phyloP scores from a whole-genome alignment of 2,797 vertebrate species.

The Oreonectes daqikongensis region DNA sequence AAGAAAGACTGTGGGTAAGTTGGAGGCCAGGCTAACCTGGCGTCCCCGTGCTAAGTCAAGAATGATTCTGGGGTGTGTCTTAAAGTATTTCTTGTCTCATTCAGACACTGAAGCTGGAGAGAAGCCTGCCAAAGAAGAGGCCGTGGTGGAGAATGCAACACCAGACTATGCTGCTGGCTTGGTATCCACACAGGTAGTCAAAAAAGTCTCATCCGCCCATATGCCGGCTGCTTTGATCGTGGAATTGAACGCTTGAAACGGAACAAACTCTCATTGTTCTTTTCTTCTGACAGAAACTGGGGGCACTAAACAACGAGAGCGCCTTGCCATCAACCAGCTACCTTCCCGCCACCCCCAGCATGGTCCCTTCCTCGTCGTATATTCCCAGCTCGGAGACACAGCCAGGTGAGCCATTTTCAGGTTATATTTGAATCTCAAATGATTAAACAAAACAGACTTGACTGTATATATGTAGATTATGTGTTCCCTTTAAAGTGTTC shows the following conservation, averaged over 20 bases:
- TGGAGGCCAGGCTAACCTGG: not conserved
- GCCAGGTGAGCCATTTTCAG: slow-evolving; percentile 78
- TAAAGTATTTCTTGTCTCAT: slow-evolving; percentile 12
- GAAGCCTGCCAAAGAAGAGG: slow-evolving; percentile 94
- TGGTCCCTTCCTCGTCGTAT: slow-evolving; percentile 95
- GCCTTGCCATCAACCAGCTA: slow-evolving; percentile 95
- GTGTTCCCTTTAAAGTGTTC: not conserved
- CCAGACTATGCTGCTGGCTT: slow-evolving; percentile 97
- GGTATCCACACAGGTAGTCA: slow-evolving; percentile 90
- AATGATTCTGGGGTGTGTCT: not conserved
- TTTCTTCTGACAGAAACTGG: slow-evolving; percentile 84
- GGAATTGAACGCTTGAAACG: not conserved
- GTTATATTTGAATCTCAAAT: not conserved
- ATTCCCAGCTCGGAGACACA: slow-evolving; percentile 92
- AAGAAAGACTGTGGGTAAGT: slow-evolving; percentile 91
- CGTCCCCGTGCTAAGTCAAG: not conserved
- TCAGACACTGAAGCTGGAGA: slow-evolving; percentile 90
- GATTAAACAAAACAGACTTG: not conserved
- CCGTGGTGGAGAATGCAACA: slow-evolving; percentile 92
- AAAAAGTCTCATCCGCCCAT: not conserved
- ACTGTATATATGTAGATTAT: not conserved
- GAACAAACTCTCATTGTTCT: not conserved
- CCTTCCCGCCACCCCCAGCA: slow-evolving; percentile 93
- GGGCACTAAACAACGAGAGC: slow-evolving; percentile 88
- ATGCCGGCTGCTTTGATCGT: not conserved